phyloP scores from a whole-genome alignment of 2,888 invertebrate genomes.

The Meiosimyza platycephala region DNA sequence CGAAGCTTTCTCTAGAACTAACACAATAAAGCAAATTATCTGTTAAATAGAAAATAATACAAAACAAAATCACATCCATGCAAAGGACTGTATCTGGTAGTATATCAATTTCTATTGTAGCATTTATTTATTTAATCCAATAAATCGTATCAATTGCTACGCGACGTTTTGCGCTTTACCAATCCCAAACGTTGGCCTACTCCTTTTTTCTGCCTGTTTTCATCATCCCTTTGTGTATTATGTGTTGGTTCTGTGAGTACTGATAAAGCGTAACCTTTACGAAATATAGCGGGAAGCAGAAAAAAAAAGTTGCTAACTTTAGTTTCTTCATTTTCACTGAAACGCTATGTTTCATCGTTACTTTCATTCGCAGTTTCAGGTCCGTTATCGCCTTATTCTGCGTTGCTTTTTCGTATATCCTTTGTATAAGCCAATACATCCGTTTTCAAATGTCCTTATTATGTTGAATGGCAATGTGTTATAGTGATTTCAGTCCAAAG shows the following conservation, averaged over 20 bases:
- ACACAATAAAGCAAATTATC: too few relatives aligned
- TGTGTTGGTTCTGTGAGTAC: neutral
- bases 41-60: too few relatives aligned
- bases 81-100: neutral
- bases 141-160: slow-evolving; percentile 17
- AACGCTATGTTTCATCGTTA: neutral
- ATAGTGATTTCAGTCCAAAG: too few relatives aligned
- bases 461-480: too few relatives aligned
- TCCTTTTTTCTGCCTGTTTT: neutral
- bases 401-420: neutral
- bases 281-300: neutral
- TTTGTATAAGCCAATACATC: too few relatives aligned
- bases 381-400: slow-evolving; percentile 11
- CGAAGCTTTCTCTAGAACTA: too few relatives aligned
- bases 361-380: slow-evolving; percentile 2
- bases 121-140: slow-evolving; percentile 22
- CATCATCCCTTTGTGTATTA: neutral
- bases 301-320: neutral
- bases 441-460: too few relatives aligned
- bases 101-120: slow-evolving; percentile 1
- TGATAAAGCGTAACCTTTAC: too few relatives aligned
- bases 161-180: neutral
- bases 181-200: neutral
- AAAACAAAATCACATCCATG: too few relatives aligned
- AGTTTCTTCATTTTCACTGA: slow-evolving; percentile 20